These are phyloP conservation scores for Phataginus tetradactyla DNA, from an alignment of 2,797 vertebrate genomes.

Conservation along the genomic window DNA sequence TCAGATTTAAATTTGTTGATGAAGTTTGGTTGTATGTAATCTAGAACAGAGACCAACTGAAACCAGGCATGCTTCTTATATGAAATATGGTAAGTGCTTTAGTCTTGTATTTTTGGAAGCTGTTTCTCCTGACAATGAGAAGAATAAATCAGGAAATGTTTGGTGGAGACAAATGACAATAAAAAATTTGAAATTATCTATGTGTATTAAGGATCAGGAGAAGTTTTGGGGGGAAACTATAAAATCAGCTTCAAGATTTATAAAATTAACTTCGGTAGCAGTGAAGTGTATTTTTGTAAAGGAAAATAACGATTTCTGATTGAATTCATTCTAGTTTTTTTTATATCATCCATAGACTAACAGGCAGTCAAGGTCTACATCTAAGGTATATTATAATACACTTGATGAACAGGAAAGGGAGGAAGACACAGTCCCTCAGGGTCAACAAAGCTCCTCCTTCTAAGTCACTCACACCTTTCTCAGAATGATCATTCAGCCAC, in stretches of 20 bases:
- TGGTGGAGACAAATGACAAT: not conserved
- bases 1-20: not conserved
- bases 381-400: not conserved
- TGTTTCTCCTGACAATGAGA: not conserved
- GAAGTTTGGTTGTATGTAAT: not conserved
- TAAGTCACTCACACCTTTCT: not conserved
- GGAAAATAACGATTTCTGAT: not conserved
- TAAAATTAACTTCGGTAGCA: conserved; percentile 22
- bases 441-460: not conserved
- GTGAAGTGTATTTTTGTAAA: not conserved
- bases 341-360: not conserved
- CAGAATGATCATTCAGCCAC: not conserved
- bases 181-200: not conserved
- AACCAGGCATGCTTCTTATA: not conserved
- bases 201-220: not conserved
- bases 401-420: not conserved
- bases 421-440: not conserved
- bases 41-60: not conserved
- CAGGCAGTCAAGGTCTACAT: not conserved
- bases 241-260: conserved; percentile 9
- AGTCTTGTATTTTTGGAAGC: not conserved
- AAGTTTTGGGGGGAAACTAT: not conserved
- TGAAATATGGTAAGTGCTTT: not conserved
- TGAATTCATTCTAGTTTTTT: not conserved
- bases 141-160: not conserved